Conservation (phyloP, 2,888 invertebrate species). For the Tillus elongatus region DNA sequence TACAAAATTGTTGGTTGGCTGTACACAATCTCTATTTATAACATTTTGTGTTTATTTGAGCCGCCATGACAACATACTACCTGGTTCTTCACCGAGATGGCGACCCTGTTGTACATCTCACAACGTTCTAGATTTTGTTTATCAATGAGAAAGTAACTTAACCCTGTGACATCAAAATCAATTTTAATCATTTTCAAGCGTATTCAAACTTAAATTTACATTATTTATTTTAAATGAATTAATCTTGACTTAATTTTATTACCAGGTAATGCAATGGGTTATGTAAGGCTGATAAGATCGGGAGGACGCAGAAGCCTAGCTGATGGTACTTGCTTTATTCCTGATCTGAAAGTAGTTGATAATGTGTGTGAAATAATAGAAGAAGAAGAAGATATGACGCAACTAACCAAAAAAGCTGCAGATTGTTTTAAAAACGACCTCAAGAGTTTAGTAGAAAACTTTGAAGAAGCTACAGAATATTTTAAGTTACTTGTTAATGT, state of each 20-base stretch:
- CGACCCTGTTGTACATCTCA: no score
- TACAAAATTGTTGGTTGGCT: no score
- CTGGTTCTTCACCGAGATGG: no score
- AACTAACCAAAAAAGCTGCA: conserved; percentile 55
- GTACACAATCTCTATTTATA: no score
- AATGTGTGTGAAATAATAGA: conserved; percentile 53
- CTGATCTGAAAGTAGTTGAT: conserved; percentile 58
- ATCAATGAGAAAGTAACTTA: no score
- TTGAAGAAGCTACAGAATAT: conserved; percentile 82
- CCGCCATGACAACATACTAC: no score
- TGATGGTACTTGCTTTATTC: conserved; percentile 82
- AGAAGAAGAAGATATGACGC: conserved; percentile 48
- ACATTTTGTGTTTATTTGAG: no score
- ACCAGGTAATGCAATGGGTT: conserved; percentile 83
- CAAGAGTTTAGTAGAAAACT: conserved; percentile 68
- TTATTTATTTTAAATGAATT: no score
- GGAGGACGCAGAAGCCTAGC: conserved; percentile 90
- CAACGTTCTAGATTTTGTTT: no score
- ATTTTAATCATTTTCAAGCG: no score
- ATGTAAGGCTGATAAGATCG: conserved; percentile 86
- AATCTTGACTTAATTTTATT: not conserved
- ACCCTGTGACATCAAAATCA: no score
- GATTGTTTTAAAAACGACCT: conserved; percentile 70
- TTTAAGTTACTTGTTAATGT: conserved; percentile 77
- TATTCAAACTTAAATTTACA: no score